A percentile compares a stretch with the other conserved stretches of the same genome.
Conservation (phyloP, 2,113 vertebrate genomes). For the Taurulus bubalis region DNA sequence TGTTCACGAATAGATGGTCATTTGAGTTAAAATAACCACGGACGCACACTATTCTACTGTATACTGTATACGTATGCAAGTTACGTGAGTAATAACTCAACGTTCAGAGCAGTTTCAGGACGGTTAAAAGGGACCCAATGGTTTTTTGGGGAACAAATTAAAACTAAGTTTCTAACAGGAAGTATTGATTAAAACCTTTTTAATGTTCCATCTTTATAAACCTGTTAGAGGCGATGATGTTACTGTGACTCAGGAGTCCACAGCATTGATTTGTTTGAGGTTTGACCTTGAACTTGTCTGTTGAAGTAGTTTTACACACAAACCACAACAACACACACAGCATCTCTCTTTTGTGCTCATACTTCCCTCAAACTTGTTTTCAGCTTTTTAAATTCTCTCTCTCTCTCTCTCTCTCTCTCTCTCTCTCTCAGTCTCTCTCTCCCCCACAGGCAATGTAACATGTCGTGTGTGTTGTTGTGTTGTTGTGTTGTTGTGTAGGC, state of each 20-base stretch:
- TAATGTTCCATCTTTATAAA: neutral
- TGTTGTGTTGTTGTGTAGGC: slow-evolving; percentile 51
- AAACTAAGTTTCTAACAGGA: too few species aligned
- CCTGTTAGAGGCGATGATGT: too few species aligned
- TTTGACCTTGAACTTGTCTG: neutral
- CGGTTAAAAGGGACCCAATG: too few species aligned
- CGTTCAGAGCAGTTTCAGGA: too few species aligned
- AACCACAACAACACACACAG: neutral
- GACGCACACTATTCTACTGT: too few species aligned
- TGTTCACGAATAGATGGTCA: too few species aligned
- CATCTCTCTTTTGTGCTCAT: neutral
- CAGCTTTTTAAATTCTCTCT: neutral
- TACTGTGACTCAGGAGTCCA: neutral
- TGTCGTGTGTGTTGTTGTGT: slow-evolving; percentile 37
- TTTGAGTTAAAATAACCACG: too few species aligned
- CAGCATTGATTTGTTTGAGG: neutral
- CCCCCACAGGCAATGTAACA: neutral
- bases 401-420: neutral
- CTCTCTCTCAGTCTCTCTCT: neutral
- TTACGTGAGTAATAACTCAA: too few species aligned
- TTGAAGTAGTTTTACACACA: neutral
- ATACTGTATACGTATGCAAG: too few species aligned
- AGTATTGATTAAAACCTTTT: too few species aligned
- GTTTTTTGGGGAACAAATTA: too few species aligned
- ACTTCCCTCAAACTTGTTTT: neutral